Evolutionary conservation across 2,113 vertebrate species (phyloP).

Genomic region (Ahaetulla prasina): DNA sequence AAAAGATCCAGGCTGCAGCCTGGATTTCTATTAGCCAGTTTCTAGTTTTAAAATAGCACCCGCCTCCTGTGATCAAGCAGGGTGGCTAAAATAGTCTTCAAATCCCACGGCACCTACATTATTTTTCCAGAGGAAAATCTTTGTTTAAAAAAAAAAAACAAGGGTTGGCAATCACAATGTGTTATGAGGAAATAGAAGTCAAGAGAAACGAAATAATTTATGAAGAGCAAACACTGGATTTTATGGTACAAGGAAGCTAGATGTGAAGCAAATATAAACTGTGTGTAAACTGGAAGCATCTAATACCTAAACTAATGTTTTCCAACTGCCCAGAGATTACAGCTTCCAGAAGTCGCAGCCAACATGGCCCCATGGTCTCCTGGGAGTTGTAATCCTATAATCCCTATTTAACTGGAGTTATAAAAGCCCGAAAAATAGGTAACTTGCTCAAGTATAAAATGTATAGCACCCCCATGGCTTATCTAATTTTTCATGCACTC

Average conservation of each 20-base stretch:
- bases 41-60: background rate
- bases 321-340: background rate
- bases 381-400: background rate
- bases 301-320: background rate
- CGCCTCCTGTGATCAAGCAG: background rate
- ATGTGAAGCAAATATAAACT: accelerated
- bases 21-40: background rate
- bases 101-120: background rate
- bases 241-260: accelerated
- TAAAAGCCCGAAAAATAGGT: background rate
- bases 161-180: background rate
- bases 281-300: background rate
- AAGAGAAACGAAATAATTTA: background rate
- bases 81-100: background rate
- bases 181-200: conserved; percentile 4
- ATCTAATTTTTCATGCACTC: background rate
- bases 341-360: background rate
- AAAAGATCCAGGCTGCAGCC: background rate
- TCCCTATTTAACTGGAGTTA: background rate
- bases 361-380: background rate
- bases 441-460: background rate
- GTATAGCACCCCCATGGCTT: background rate
- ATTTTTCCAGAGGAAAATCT: conserved; percentile 7
- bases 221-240: background rate
- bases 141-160: background rate